A percentile compares a stretch with the other conserved stretches of the same genome.
These are phyloP conservation scores for Pseudolaguvia tuberculata DNA, from an alignment of 2,113 vertebrate species.

Conservation along the genomic window DNA sequence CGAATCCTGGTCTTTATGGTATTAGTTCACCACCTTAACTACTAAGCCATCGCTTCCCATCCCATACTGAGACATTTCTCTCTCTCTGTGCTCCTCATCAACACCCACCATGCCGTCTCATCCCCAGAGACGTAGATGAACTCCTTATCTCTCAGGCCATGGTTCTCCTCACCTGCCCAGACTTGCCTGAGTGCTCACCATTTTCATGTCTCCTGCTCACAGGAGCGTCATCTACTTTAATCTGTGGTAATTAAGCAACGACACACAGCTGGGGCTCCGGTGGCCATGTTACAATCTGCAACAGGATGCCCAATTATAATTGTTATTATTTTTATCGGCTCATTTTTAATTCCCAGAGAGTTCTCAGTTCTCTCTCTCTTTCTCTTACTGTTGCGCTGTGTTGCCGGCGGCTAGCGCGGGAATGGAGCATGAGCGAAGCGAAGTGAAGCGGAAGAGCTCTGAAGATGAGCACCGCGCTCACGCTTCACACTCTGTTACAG, in stretches of 20 bases:
- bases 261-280: slow-evolving; percentile 45
- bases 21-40: too few species aligned
- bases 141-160: slow-evolving; percentile 6
- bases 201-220: slow-evolving; percentile 8
- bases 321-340: slow-evolving; percentile 44
- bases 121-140: slow-evolving; percentile 30
- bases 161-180: slow-evolving; percentile 39
- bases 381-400: background rate
- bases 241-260: slow-evolving; percentile 47
- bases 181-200: slow-evolving; percentile 39
- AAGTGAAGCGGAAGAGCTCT: slow-evolving; percentile 4
- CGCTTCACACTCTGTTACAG: slow-evolving; percentile 14
- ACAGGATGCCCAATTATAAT: slow-evolving; percentile 39
- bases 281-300: background rate
- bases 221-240: slow-evolving; percentile 30
- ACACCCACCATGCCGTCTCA: slow-evolving; percentile 27
- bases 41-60: too few species aligned
- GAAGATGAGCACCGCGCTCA: slow-evolving; percentile 22
- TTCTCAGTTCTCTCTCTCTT: background rate
- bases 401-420: slow-evolving; percentile 5
- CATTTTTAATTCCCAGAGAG: slow-evolving; percentile 32
- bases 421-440: slow-evolving; percentile 7
- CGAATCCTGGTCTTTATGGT: too few species aligned
- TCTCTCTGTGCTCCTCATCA: slow-evolving; percentile 13
- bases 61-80: background rate